These are phyloP conservation scores for Chloroceryle inda DNA, from an alignment of 2,797 vertebrate species.

Conservation along the genomic window DNA sequence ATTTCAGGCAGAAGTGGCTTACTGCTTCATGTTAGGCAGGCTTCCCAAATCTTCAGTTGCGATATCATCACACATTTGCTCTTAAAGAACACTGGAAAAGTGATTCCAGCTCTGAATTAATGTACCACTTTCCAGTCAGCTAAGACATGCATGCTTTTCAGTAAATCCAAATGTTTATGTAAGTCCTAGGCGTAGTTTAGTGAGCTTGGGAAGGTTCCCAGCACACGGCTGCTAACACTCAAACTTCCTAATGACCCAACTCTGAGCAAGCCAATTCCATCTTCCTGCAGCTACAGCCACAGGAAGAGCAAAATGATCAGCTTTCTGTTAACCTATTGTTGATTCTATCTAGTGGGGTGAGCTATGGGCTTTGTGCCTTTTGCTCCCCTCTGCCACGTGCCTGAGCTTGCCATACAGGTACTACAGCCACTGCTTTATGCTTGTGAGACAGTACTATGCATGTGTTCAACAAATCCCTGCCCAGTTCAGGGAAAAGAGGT, in stretches of 20 bases:
- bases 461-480: not conserved
- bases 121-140: not conserved
- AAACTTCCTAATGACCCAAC: not conserved
- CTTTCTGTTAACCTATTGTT: fast-evolving
- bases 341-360: not conserved
- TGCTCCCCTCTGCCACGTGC: fast-evolving
- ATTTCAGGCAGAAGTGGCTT: constrained; percentile 46
- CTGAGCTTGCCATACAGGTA: fast-evolving
- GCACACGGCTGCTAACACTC: not conserved
- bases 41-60: constrained; percentile 24
- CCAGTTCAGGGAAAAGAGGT: not conserved
- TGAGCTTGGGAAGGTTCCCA: constrained; percentile 5
- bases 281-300: not conserved
- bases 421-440: not conserved
- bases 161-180: constrained; percentile 21
- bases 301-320: not conserved
- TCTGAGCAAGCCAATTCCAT: not conserved
- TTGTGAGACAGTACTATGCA: fast-evolving
- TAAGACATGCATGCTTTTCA: not conserved
- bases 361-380: fast-evolving
- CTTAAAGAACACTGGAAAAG: constrained; percentile 13
- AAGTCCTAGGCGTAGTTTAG: constrained; percentile 6
- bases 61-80: constrained; percentile 1
- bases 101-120: constrained; percentile 31
- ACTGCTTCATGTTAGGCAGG: constrained; percentile 32